Percentiles rank a stretch among this genome's conserved stretches.
phyloP scores from a whole-genome alignment of 2,113 vertebrate genomes.

The Numida meleagris region DNA sequence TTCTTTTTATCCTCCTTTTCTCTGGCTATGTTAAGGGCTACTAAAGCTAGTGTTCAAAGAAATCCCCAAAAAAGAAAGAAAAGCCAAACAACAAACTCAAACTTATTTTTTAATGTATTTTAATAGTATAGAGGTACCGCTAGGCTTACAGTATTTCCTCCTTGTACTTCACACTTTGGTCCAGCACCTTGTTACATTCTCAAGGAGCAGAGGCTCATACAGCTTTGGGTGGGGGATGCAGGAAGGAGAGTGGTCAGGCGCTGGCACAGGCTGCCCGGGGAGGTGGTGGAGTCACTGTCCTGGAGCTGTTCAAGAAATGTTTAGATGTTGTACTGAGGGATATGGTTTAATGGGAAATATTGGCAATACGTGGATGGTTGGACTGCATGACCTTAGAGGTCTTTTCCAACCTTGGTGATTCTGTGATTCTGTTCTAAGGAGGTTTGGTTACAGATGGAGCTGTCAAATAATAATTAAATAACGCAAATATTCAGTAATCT shows the following conservation, averaged over 20 bases:
- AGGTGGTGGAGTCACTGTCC: too few relatives aligned
- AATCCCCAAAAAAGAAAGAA: too few relatives aligned
- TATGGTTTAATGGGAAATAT: too few relatives aligned
- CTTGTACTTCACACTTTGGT: background rate
- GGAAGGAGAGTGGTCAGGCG: background rate
- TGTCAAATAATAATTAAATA: background rate
- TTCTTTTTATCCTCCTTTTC: background rate
- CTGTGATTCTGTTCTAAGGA: too few relatives aligned
- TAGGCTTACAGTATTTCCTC: background rate
- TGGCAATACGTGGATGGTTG: too few relatives aligned
- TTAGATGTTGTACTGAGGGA: too few relatives aligned
- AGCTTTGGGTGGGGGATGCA: background rate
- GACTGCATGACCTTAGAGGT: too few relatives aligned
- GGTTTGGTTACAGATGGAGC: background rate
- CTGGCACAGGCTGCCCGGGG: too few relatives aligned
- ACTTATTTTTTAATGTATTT: background rate
- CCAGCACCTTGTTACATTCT: background rate
- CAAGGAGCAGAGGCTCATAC: fast-evolving
- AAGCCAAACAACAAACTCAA: background rate
- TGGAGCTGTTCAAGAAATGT: too few relatives aligned
- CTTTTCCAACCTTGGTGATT: too few relatives aligned
- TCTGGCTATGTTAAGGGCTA: background rate
- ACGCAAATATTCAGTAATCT: background rate
- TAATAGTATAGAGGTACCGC: background rate
- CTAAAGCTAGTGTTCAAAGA: background rate